Evolutionary conservation across 2,797 vertebrate genomes (phyloP).

Genomic region (Onychomys leucogaster): DNA sequence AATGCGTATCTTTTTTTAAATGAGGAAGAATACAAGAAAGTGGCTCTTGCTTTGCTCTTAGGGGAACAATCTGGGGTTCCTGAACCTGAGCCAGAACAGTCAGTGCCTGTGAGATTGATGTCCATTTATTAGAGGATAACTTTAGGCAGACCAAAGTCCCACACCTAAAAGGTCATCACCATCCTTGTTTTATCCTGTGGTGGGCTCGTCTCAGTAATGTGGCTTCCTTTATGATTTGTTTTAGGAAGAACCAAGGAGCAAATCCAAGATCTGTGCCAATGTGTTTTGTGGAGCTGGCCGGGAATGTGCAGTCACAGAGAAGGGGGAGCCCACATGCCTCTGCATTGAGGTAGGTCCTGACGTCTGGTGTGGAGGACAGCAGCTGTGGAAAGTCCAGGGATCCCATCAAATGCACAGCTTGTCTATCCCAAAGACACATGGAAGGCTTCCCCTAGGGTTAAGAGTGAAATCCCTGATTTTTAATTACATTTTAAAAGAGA

Average conservation of each 20-base stretch:
- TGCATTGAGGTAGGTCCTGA: conserved; percentile 94
- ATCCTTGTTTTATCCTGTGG: background rate
- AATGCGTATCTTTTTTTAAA: background rate
- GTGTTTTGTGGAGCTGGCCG: conserved; percentile 99
- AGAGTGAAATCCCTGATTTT: conserved; percentile 34
- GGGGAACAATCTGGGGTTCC: background rate
- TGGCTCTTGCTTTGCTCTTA: background rate
- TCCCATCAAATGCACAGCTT: background rate
- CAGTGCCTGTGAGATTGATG: background rate
- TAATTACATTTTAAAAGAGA: background rate
- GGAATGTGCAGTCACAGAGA: conserved; percentile 97
- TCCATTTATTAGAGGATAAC: background rate
- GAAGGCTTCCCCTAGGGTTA: background rate
- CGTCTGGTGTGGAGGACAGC: background rate
- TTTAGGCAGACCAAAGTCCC: background rate
- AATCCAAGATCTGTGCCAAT: conserved; percentile 99
- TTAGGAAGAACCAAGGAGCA: conserved; percentile 94
- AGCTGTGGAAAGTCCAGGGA: background rate
- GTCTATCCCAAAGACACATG: background rate
- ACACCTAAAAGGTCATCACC: background rate
- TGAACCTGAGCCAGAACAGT: background rate
- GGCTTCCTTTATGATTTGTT: conserved; percentile 76
- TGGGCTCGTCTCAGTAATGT: background rate
- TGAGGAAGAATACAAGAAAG: conserved; percentile 27
- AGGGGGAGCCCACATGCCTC: conserved; percentile 97